Conservation (phyloP, 2,797 vertebrate species). For the Microctenopoma lineatum region DNA sequence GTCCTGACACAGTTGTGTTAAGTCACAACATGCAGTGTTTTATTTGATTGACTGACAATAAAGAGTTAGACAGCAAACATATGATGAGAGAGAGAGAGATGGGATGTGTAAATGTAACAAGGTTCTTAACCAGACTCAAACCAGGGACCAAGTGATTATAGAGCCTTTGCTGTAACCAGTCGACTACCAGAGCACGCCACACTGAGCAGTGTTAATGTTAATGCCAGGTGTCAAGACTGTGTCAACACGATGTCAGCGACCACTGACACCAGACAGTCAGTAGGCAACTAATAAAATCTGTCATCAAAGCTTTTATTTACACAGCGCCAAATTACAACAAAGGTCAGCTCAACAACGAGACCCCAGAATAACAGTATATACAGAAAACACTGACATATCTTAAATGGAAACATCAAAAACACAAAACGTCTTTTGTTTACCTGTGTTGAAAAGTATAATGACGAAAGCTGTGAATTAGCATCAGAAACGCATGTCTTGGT, state of each 20-base stretch:
- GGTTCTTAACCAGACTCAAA: too few relatives aligned
- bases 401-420: neutral
- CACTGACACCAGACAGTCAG: neutral
- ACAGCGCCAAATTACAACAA: too few relatives aligned
- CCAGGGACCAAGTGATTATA: too few relatives aligned
- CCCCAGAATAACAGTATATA: too few relatives aligned
- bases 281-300: neutral
- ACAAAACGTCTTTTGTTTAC: conserved; percentile 4
- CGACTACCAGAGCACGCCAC: too few relatives aligned
- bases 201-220: neutral
- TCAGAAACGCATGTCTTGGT: conserved; percentile 10
- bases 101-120: too few relatives aligned
- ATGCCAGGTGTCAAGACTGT: conserved; percentile 15
- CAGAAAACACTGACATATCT: neutral
- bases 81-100: too few relatives aligned
- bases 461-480: neutral
- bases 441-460: neutral
- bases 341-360: too few relatives aligned
- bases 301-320: too few relatives aligned
- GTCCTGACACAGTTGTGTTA: neutral
- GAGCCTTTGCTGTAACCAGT: too few relatives aligned
- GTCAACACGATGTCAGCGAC: conserved; percentile 14
- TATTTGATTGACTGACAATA: too few relatives aligned
- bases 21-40: conserved; percentile 23
- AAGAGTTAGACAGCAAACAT: too few relatives aligned